These are phyloP conservation scores for Helicoverpa assulta DNA, from an alignment of 2,888 invertebrate genomes.

Conservation along the genomic window DNA sequence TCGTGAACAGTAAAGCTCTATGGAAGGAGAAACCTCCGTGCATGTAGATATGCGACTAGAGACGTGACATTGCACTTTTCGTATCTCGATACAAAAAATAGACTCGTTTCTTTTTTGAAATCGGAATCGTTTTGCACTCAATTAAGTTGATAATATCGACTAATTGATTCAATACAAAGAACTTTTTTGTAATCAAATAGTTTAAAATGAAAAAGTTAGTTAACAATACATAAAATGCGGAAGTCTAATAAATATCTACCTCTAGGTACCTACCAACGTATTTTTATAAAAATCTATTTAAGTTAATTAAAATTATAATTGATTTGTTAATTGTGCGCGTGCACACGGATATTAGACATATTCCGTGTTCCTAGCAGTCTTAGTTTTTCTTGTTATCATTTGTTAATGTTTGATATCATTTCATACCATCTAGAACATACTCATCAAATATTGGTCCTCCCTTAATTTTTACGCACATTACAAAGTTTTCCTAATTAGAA, in stretches of 20 bases:
- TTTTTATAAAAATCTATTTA: background rate
- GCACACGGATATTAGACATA: conserved; percentile 29
- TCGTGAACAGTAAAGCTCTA: conserved; percentile 6
- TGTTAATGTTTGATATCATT: too few relatives aligned
- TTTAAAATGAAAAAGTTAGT: background rate
- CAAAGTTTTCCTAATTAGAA: background rate
- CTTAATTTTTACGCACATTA: too few relatives aligned
- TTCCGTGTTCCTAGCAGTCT: conserved; percentile 32
- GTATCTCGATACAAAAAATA: conserved; percentile 1
- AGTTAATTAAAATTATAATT: conserved; percentile 21
- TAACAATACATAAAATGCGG: background rate
- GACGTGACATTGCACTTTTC: conserved; percentile 1
- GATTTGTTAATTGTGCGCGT: background rate
- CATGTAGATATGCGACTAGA: background rate
- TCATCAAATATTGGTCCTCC: too few relatives aligned
- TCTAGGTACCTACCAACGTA: too few relatives aligned
- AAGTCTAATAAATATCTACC: background rate
- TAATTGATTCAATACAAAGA: background rate
- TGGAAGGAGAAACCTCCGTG: conserved; percentile 22
- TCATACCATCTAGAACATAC: too few relatives aligned
- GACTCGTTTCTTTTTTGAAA: background rate
- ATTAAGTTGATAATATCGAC: background rate
- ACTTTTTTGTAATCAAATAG: too few relatives aligned
- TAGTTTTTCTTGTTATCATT: too few relatives aligned
- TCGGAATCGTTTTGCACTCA: background rate